Conservation (phyloP, 2,797 vertebrate species). For the Vipera latastei region DNA sequence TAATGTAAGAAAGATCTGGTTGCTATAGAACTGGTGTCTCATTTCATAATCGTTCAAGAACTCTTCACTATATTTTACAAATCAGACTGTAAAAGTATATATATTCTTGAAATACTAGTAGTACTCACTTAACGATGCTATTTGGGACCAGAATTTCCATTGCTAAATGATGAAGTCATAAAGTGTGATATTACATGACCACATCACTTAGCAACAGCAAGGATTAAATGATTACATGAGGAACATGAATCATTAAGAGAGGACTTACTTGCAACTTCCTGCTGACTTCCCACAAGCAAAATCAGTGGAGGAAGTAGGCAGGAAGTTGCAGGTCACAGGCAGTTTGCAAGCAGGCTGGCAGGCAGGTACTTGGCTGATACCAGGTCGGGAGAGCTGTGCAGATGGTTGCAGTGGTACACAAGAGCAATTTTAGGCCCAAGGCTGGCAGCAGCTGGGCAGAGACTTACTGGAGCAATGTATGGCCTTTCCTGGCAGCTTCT, state of each 20-base stretch:
- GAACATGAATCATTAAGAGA: not conserved
- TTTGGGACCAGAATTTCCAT: not conserved
- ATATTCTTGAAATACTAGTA: not conserved
- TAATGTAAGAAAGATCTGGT: not conserved
- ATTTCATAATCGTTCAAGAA: conserved; percentile 5
- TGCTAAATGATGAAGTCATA: not conserved
- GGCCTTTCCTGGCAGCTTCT: not conserved
- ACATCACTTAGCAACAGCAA: not conserved
- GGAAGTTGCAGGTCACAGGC: not conserved
- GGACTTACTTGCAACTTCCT: not conserved
- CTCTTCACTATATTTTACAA: not conserved
- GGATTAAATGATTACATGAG: not conserved
- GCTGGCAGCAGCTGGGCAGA: not conserved
- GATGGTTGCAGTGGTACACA: not conserved
- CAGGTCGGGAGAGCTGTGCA: not conserved
- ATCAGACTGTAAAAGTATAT: not conserved
- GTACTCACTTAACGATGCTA: not conserved
- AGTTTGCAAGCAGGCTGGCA: not conserved
- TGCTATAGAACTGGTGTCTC: not conserved
- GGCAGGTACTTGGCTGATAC: not conserved
- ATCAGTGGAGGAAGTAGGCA: not conserved
- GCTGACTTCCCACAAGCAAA: not conserved
- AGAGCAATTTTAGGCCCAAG: not conserved
- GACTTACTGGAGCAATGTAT: not conserved
- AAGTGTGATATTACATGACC: not conserved